Percentiles rank a stretch among this genome's conserved stretches.
phyloP scores from a whole-genome alignment of 1,140 invertebrate genomes.

The Prorops nasuta region DNA sequence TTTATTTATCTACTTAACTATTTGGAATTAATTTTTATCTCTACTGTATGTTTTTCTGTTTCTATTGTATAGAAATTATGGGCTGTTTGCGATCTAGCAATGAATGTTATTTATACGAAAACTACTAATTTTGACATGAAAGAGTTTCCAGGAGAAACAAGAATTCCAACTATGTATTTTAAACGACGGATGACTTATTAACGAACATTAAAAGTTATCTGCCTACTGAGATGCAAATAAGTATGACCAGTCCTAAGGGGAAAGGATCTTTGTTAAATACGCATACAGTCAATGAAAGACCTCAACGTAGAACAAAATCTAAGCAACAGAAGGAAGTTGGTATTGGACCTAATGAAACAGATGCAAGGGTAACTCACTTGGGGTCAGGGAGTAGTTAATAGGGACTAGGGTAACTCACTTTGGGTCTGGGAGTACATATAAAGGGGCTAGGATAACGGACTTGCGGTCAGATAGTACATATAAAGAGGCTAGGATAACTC shows the following conservation, averaged over 20 bases:
- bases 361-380: constrained; percentile 65
- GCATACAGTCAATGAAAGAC: constrained; percentile 45
- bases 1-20: not conserved
- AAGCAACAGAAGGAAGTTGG: constrained; percentile 60
- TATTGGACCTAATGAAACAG: constrained; percentile 61
- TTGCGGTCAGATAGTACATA: no score
- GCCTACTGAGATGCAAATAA: constrained; percentile 66
- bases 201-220: constrained; percentile 71
- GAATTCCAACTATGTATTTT: constrained; percentile 85
- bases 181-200: constrained; percentile 70
- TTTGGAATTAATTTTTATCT: not conserved
- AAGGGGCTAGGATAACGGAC: no score
- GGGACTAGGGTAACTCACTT: no score
- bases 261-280: constrained; percentile 50
- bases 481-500: no score
- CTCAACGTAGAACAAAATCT: constrained; percentile 48
- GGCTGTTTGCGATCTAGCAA: constrained; percentile 91
- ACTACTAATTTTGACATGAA: constrained; percentile 86
- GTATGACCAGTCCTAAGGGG: constrained; percentile 56
- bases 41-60: constrained; percentile 21
- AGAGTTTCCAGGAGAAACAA: constrained; percentile 80
- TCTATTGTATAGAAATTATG: constrained; percentile 90
- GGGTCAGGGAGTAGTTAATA: no score
- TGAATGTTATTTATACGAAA: constrained; percentile 83
- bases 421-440: no score